Conservation (phyloP, 1,140 invertebrate species). For the Periplaneta americana region DNA sequence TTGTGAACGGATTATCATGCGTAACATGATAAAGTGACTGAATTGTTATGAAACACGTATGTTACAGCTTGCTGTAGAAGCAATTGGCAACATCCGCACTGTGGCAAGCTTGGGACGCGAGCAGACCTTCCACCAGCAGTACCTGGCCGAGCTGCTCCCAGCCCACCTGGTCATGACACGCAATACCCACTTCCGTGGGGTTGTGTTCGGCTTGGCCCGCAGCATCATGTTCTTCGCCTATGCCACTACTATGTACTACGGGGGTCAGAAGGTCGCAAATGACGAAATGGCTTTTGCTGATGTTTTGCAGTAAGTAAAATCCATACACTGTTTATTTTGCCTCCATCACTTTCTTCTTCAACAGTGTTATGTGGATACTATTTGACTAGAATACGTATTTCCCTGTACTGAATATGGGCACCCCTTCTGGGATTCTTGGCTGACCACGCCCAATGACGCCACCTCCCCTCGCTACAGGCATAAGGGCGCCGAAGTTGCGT, state of each 20-base stretch:
- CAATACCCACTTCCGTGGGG: constrained; percentile 35
- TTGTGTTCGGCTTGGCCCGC: constrained; percentile 44
- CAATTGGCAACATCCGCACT: constrained; percentile 48
- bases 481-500: too few species aligned
- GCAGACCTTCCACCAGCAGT: constrained; percentile 35
- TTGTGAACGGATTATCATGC: too few species aligned
- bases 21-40: too few species aligned
- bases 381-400: too few species aligned
- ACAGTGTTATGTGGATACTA: too few species aligned
- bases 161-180: constrained; percentile 25
- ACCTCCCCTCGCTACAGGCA: too few species aligned
- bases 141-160: constrained; percentile 25
- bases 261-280: constrained; percentile 42
- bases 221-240: constrained; percentile 46
- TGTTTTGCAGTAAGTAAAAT: constrained; percentile 42
- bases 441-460: too few species aligned
- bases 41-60: too few species aligned
- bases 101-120: constrained; percentile 45
- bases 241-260: constrained; percentile 44
- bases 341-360: too few species aligned
- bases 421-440: too few species aligned
- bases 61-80: constrained; percentile 43
- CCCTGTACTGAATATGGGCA: too few species aligned
- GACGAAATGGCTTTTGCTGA: constrained; percentile 34
- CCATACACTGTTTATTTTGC: too few species aligned